phyloP scores from a whole-genome alignment of 2,888 invertebrate species.

The Tetrapedia diversipes region DNA sequence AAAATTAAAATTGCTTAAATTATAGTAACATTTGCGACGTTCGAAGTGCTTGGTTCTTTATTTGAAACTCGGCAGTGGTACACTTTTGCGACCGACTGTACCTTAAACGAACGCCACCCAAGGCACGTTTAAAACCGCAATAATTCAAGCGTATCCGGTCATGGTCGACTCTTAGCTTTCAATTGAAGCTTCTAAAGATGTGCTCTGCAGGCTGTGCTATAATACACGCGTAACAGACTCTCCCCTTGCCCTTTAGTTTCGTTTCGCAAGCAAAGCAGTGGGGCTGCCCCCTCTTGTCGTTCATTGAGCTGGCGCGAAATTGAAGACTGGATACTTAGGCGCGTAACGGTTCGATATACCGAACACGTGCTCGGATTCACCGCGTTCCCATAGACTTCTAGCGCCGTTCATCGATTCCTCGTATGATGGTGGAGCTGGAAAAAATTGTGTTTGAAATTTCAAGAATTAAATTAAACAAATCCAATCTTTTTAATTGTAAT shows the following conservation, averaged over 20 bases:
- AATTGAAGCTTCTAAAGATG: constrained; percentile 23
- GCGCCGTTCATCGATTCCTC: constrained; percentile 86
- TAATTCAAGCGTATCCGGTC: not conserved
- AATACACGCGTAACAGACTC: not conserved
- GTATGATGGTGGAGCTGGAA: constrained; percentile 87
- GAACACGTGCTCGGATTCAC: constrained; percentile 85
- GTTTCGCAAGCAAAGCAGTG: not conserved
- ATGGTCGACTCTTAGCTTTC: not conserved
- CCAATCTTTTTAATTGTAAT: too few species aligned
- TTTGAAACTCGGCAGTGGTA: too few species aligned
- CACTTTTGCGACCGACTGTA: too few species aligned
- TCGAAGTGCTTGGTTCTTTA: too few species aligned
- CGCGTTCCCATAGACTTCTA: constrained; percentile 86
- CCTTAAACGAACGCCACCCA: too few species aligned
- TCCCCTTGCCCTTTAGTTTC: not conserved
- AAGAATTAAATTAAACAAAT: too few species aligned
- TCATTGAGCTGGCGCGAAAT: constrained; percentile 72
- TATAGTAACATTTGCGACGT: too few species aligned
- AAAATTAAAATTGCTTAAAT: too few species aligned
- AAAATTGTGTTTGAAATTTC: too few species aligned
- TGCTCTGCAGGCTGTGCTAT: constrained; percentile 5
- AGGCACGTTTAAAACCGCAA: not conserved
- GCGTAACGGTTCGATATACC: constrained; percentile 76
- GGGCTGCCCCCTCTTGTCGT: not conserved
- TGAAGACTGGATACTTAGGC: constrained; percentile 81